A percentile compares a stretch with the other conserved stretches of the same genome.
phyloP scores from a whole-genome alignment of 1,140 invertebrate genomes.

The Octopus sinensis region DNA sequence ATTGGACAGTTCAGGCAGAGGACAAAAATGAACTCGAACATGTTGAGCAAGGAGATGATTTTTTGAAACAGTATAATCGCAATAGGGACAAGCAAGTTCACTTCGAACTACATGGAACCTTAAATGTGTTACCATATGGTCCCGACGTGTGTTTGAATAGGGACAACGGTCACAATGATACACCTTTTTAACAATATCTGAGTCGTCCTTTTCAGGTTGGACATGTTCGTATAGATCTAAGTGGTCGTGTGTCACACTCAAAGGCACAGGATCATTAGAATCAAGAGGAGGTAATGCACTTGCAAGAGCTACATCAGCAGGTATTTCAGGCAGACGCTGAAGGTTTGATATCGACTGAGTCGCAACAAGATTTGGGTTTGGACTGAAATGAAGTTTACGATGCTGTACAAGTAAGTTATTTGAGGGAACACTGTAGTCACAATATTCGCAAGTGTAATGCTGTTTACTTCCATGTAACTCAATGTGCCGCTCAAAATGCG shows the following conservation, averaged over 20 bases:
- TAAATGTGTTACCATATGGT: slow-evolving; percentile 73
- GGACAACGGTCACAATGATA: slow-evolving; percentile 74
- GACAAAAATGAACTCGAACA: slow-evolving; percentile 72
- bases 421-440: slow-evolving; percentile 79
- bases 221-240: slow-evolving; percentile 52
- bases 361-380: slow-evolving; percentile 54
- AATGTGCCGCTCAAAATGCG: slow-evolving; percentile 80
- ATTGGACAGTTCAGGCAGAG: slow-evolving; percentile 48
- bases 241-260: slow-evolving; percentile 51
- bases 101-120: slow-evolving; percentile 69
- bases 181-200: slow-evolving; percentile 53
- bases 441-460: slow-evolving; percentile 77
- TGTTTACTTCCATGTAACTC: slow-evolving; percentile 80
- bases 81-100: slow-evolving; percentile 73
- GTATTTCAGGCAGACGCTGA: slow-evolving; percentile 48
- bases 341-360: slow-evolving; percentile 52
- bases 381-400: slow-evolving; percentile 49
- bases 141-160: slow-evolving; percentile 71
- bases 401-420: slow-evolving; percentile 53
- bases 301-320: slow-evolving; percentile 52
- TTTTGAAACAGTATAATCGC: slow-evolving; percentile 77
- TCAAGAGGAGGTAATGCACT: slow-evolving; percentile 44
- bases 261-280: slow-evolving; percentile 35
- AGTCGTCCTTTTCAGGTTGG: slow-evolving; percentile 31
- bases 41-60: slow-evolving; percentile 76